phyloP scores from a whole-genome alignment of 1,140 invertebrate species.

The Delia radicum region DNA sequence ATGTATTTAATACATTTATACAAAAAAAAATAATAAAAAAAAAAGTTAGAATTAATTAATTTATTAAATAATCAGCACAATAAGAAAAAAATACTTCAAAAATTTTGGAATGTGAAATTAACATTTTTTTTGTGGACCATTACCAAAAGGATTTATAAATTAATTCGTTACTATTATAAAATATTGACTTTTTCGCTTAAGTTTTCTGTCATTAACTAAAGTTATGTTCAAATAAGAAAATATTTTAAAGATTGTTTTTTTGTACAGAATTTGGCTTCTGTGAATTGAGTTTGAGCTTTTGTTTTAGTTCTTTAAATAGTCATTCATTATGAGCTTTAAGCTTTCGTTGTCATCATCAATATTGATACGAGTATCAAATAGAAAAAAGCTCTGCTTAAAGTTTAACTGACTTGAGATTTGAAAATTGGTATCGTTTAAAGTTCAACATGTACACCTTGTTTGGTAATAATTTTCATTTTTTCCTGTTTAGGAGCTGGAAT shows the following conservation, averaged over 20 bases:
- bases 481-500: constrained; percentile 59
- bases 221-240: no score
- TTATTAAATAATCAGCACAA: neutral
- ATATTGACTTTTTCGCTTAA: constrained; percentile 8
- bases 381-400: neutral
- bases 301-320: neutral
- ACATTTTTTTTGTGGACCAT: neutral
- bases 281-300: neutral
- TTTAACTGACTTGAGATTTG: neutral
- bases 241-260: neutral
- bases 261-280: neutral
- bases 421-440: constrained; percentile 36
- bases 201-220: neutral
- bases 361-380: neutral
- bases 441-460: constrained; percentile 56
- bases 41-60: no score
- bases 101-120: constrained; percentile 13
- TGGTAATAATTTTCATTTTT: constrained; percentile 62
- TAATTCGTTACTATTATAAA: neutral
- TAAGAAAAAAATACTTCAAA: neutral
- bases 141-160: no score
- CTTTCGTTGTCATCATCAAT: neutral
- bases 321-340: neutral
- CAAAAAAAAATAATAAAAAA: constrained; percentile 5
- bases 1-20: constrained; percentile 12